phyloP scores from a whole-genome alignment of 2,113 vertebrate genomes.

The Apodemus sylvaticus region DNA sequence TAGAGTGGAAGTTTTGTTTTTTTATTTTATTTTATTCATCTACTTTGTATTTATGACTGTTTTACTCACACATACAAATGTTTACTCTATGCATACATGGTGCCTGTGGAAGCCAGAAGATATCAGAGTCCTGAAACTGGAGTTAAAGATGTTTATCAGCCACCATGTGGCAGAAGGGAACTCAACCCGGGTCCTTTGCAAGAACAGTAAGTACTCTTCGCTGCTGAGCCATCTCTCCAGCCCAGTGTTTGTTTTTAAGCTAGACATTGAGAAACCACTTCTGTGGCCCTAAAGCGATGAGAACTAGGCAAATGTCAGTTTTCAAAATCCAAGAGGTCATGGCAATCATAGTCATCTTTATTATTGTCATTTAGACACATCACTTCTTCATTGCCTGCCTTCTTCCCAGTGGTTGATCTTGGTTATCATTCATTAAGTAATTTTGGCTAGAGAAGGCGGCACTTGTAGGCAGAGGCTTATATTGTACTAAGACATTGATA shows the following conservation, averaged over 20 bases:
- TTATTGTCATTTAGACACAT: slow-evolving; percentile 13
- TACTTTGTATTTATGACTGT: neutral
- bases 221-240: neutral
- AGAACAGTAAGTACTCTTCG: neutral
- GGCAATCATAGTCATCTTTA: neutral
- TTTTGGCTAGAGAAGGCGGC: neutral
- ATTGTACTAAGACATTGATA: neutral
- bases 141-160: neutral
- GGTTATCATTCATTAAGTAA: neutral
- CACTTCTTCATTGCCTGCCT: neutral
- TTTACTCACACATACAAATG: neutral
- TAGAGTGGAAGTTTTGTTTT: neutral
- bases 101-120: neutral
- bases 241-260: neutral
- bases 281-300: slow-evolving; percentile 28
- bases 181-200: neutral
- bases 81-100: neutral
- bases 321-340: slow-evolving; percentile 52
- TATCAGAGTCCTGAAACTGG: neutral
- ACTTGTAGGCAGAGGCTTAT: slow-evolving; percentile 1
- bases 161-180: neutral
- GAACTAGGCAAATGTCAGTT: slow-evolving; percentile 13
- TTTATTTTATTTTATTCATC: neutral
- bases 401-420: slow-evolving; percentile 46
- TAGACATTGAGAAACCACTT: slow-evolving; percentile 38